phyloP scores from a whole-genome alignment of 1,140 invertebrate species.

The Drosophila setifemur region DNA sequence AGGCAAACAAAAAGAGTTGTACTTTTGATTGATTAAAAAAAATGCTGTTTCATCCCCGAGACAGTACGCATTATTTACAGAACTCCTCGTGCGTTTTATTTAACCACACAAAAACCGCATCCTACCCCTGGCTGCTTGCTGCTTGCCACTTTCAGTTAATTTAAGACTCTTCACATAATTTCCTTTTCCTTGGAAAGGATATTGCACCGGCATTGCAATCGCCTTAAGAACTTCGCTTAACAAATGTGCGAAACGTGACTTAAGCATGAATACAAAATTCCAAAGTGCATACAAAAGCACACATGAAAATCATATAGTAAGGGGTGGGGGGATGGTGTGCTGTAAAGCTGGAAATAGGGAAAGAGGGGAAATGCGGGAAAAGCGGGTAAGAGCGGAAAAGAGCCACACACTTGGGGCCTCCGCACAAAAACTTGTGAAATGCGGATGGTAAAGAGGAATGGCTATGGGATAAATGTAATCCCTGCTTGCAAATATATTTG shows the following conservation, averaged over 20 bases:
- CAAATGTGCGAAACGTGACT: slow-evolving; percentile 79
- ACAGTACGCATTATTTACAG: slow-evolving; percentile 5
- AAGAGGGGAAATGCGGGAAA: background rate
- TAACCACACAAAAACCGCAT: too few relatives aligned
- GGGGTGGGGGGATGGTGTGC: too few relatives aligned
- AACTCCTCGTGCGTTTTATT: background rate
- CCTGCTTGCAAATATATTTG: slow-evolving; percentile 77
- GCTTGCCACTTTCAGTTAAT: slow-evolving; percentile 68
- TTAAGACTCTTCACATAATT: slow-evolving; percentile 68
- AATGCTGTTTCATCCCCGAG: slow-evolving; percentile 3
- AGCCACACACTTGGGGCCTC: slow-evolving; percentile 61
- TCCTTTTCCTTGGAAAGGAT: slow-evolving; percentile 1
- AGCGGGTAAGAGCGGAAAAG: slow-evolving; percentile 11
- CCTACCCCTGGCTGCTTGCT: background rate
- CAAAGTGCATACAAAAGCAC: slow-evolving; percentile 65
- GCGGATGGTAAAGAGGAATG: slow-evolving; percentile 24
- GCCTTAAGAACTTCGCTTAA: slow-evolving; percentile 79
- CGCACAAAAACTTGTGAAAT: slow-evolving; percentile 71
- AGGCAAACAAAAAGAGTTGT: background rate
- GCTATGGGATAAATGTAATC: slow-evolving; percentile 66
- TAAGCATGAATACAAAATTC: slow-evolving; percentile 74
- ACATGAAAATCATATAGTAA: slow-evolving; percentile 47
- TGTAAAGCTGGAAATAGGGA: too few relatives aligned
- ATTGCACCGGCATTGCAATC: slow-evolving; percentile 44
- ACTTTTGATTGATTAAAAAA: slow-evolving; percentile 42